Conservation (phyloP, 1,140 invertebrate species). For the Drosophila equinoxialis region DNA sequence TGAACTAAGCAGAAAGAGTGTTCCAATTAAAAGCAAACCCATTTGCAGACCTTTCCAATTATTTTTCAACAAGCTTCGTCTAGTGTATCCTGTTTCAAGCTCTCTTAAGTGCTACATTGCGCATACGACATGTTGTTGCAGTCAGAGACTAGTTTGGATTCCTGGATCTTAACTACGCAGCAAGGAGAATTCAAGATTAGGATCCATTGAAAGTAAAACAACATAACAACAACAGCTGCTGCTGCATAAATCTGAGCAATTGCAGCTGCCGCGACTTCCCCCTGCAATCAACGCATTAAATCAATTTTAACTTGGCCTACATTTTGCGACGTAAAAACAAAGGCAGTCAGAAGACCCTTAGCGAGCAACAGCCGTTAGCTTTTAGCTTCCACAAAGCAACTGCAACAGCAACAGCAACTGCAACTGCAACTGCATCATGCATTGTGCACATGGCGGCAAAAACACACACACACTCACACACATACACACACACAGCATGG, state of each 20-base stretch:
- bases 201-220: constrained; percentile 61
- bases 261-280: constrained; percentile 54
- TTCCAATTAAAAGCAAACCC: constrained; percentile 57
- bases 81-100: not conserved
- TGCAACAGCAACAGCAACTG: constrained; percentile 29
- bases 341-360: constrained; percentile 49
- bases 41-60: constrained; percentile 52
- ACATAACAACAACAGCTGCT: constrained; percentile 17
- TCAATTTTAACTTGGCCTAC: constrained; percentile 82
- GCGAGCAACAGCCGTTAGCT: constrained; percentile 41
- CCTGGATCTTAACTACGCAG: not conserved
- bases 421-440: constrained; percentile 7
- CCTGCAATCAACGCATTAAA: constrained; percentile 74
- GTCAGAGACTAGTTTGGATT: too few species aligned
- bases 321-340: constrained; percentile 52
- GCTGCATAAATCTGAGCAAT: constrained; percentile 49
- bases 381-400: constrained; percentile 25
- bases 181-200: constrained; percentile 39
- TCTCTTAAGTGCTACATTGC: constrained; percentile 24
- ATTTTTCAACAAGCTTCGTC: constrained; percentile 66
- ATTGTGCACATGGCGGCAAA: constrained; percentile 48
- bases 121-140: constrained; percentile 52
- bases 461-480: not conserved
- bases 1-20: constrained; percentile 46
- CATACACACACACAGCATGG: not conserved